Evolutionary conservation across 2,888 invertebrate species (phyloP), one percentile per base, ranked within the genome.

Genomic region (Calameuta filiformis): DNA sequence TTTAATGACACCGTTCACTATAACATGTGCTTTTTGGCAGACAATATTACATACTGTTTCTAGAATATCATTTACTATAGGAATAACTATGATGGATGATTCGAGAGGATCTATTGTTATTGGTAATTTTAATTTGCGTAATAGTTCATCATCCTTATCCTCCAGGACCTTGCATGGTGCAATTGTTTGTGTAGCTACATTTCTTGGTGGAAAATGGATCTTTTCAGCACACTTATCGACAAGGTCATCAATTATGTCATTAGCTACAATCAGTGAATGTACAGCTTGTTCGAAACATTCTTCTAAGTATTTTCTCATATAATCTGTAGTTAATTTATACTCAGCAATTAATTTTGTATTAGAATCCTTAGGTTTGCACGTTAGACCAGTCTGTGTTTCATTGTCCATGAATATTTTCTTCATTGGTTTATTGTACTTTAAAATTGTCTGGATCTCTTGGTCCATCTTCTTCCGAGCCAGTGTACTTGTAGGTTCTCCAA

Each of bases 321-420:
- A 79, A 9, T 75, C 35, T 34, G 83, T 86, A 3, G 75, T 80
- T 23, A 80, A 81, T 9, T 78, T 74, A 77, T 86, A 84, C 3
- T 82, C 81, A 9, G 77, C 40, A 2, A 87, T 76, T 3, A 88
- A 79, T 77, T 79, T 81, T 0, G 86, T 83, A 35, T 85, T 87
- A 0, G 88, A 88, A 9, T 81, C 34, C 69, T 79, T 85, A 3
- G 88, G 85, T 37, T 84, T 80, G 78, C 87, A 86, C 15, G 83
- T 86, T 35, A 88, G 37, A 30, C 75, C 79, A 0, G 88, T 88
- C 75, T 87, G 88, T 0, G 78, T 80, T 23, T 85, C 81, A 4
- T 37, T 77, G 75, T 88, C 85, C 11, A 80, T 33, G 23, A 81
- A 78, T 1, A 86, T 73, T 31, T 75, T 81, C n/a, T 83, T 69